Percentiles rank a stretch among this genome's conserved stretches.
phyloP scores from a whole-genome alignment of 2,888 invertebrate species.

The Ochlodes sylvanus region DNA sequence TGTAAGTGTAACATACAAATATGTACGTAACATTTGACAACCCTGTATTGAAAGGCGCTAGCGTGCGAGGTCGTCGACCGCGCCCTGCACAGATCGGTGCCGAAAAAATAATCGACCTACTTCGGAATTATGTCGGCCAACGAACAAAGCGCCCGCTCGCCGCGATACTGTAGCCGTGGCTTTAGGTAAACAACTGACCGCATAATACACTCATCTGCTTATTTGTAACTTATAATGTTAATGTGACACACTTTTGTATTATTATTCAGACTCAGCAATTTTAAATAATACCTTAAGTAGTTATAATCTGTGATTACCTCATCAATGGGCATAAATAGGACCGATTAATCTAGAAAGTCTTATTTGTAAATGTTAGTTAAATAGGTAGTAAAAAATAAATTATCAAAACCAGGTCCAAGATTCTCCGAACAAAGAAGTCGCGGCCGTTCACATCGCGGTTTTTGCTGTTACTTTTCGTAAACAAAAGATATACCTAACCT shows the following conservation, averaged over 20 bases:
- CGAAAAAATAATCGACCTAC: constrained; percentile 82
- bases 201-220: not conserved
- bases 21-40: constrained; percentile 10
- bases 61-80: constrained; percentile 60
- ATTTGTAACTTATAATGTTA: not conserved
- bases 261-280: constrained; percentile 17
- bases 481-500: not conserved
- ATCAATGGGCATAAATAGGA: too few relatives aligned
- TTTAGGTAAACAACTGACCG: constrained; percentile 35
- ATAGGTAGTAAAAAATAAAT: constrained; percentile 66
- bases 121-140: constrained; percentile 77
- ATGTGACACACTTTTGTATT: not conserved
- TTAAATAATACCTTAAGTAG: not conserved
- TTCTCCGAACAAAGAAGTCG: constrained; percentile 75
- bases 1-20: too few relatives aligned
- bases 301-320: not conserved
- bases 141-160: constrained; percentile 41
- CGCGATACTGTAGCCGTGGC: constrained; percentile 36
- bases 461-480: constrained; percentile 30
- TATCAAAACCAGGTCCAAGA: constrained; percentile 79
- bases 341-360: too few relatives aligned
- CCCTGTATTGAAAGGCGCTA: constrained; percentile 41
- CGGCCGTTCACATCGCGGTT: constrained; percentile 29
- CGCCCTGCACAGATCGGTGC: constrained; percentile 77
- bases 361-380: not conserved